A percentile compares a stretch with the other conserved stretches of the same genome.
These are phyloP conservation scores for Buphagus erythrorhynchus DNA, from an alignment of 2,797 vertebrate genomes.

Conservation along the genomic window DNA sequence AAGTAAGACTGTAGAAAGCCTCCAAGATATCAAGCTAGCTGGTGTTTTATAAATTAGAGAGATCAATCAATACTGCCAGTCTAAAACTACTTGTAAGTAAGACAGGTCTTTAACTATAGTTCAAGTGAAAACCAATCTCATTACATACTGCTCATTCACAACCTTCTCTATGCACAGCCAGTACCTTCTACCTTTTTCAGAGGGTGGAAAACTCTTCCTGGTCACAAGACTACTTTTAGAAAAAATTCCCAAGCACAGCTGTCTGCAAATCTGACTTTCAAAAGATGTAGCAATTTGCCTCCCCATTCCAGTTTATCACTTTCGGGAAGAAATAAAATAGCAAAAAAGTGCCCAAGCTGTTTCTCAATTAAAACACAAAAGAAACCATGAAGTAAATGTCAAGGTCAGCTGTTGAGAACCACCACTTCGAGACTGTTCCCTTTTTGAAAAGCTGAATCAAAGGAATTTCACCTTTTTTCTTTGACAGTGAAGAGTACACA, in stretches of 20 bases:
- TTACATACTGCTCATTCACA: not conserved
- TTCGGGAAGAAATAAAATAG: not conserved
- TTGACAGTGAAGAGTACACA: not conserved
- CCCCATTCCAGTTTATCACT: not conserved
- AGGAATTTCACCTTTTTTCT: not conserved
- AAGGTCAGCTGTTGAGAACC: not conserved
- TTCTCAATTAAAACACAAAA: not conserved
- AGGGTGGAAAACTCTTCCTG: not conserved
- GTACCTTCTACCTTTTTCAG: not conserved
- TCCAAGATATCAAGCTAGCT: not conserved
- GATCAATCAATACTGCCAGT: not conserved
- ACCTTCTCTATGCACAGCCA: not conserved
- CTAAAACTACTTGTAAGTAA: constrained; percentile 8
- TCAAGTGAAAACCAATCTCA: not conserved
- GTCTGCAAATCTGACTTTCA: not conserved
- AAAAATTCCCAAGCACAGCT: not conserved
- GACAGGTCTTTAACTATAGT: not conserved
- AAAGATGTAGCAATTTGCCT: not conserved
- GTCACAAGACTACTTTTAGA: not conserved
- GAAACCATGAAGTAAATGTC: not conserved
- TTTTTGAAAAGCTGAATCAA: not conserved
- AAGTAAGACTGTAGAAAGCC: not conserved
- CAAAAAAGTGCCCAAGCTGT: not conserved
- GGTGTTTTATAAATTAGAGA: not conserved
- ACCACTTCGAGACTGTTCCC: not conserved